phyloP scores from a whole-genome alignment of 2,888 invertebrate genomes.

The Lysandra bellargus region DNA sequence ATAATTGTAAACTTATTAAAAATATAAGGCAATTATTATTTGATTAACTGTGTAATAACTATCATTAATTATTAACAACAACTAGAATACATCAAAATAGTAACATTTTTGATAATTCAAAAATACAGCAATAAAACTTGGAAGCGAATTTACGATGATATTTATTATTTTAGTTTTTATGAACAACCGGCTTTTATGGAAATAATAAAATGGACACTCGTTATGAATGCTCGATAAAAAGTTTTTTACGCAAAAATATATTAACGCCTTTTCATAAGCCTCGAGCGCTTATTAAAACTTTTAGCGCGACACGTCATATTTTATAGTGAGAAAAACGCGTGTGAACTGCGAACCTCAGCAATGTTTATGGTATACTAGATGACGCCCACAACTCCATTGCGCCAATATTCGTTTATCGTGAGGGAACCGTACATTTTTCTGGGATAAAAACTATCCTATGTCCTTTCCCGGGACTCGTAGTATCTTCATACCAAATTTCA shows the following conservation, averaged over 20 bases:
- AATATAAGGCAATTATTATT: no score
- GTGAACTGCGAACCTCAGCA: not conserved
- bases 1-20: not conserved
- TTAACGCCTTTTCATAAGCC: not conserved
- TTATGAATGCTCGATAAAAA: not conserved
- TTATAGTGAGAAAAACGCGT: not conserved
- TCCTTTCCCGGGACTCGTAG: no score
- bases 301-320: not conserved
- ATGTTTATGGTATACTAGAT: no score
- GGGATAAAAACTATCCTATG: no score
- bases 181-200: constrained; percentile 1
- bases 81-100: not conserved
- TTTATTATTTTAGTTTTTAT: constrained; percentile 18
- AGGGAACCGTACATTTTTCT: no score
- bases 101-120: not conserved
- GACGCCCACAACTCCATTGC: no score
- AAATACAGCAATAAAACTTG: not conserved
- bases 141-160: not conserved
- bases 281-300: not conserved
- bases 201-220: constrained; percentile 15
- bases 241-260: constrained; percentile 2
- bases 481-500: no score
- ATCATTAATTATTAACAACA: no score
- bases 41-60: no score
- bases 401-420: no score